phyloP scores from a whole-genome alignment of 2,797 vertebrate genomes.

The Hozukius guyotensis region DNA sequence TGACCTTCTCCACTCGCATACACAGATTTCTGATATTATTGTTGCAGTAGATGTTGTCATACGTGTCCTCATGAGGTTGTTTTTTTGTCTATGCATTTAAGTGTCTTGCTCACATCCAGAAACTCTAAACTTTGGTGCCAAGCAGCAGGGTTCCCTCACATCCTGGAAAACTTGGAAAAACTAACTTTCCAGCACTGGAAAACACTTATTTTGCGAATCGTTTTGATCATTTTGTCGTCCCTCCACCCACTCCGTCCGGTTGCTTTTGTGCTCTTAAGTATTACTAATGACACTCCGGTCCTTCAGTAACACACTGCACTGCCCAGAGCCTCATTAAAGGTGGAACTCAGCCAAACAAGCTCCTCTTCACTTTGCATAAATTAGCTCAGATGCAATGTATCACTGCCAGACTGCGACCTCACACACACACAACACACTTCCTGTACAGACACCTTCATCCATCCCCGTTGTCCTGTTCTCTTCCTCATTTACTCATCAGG shows the following conservation, averaged over 20 bases:
- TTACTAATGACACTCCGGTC: constrained; percentile 65
- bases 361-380: constrained; percentile 86
- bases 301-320: constrained; percentile 35
- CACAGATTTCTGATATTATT: background rate
- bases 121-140: background rate
- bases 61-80: no score
- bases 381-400: constrained; percentile 79
- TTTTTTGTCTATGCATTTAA: background rate
- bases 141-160: background rate
- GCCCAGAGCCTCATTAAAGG: constrained; percentile 80
- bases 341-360: constrained; percentile 83
- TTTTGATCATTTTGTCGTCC: background rate
- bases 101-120: background rate
- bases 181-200: background rate
- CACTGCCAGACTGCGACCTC: constrained; percentile 69
- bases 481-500: constrained; percentile 75
- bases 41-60: background rate
- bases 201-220: background rate
- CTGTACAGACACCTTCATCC: constrained; percentile 40
- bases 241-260: background rate
- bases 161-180: background rate
- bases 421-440: constrained; percentile 12
- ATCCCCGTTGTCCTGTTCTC: constrained; percentile 43
- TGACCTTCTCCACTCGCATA: background rate
- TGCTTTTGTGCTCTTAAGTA: constrained; percentile 51